These are phyloP conservation scores for Scolopax mira DNA, from an alignment of 2,113 vertebrate species.

Conservation along the genomic window DNA sequence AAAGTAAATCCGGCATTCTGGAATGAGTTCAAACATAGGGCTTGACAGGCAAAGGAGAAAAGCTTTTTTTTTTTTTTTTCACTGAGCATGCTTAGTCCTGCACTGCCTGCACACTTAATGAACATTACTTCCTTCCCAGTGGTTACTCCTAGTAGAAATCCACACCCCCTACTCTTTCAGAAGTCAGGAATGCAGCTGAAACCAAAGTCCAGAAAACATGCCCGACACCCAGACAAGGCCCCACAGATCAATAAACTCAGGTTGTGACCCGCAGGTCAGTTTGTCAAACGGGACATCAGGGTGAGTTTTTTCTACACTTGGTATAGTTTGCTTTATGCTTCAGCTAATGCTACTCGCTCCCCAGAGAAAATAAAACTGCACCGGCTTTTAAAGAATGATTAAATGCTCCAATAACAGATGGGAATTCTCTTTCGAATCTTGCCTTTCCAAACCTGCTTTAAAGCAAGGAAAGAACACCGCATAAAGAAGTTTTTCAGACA, in stretches of 20 bases:
- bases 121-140: slow-evolving; percentile 89
- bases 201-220: slow-evolving; percentile 81
- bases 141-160: slow-evolving; percentile 74
- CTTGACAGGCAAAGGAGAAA: slow-evolving; percentile 78
- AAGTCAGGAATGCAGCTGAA: slow-evolving; percentile 81
- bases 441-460: not conserved
- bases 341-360: slow-evolving; percentile 40
- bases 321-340: slow-evolving; percentile 70
- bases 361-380: slow-evolving; percentile 66
- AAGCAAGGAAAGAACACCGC: not conserved
- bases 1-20: slow-evolving; percentile 80
- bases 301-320: slow-evolving; percentile 64
- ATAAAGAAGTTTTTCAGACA: not conserved
- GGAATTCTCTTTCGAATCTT: slow-evolving; percentile 37
- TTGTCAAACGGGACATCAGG: slow-evolving; percentile 71
- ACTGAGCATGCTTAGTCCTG: slow-evolving; percentile 84
- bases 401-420: slow-evolving; percentile 41
- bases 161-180: slow-evolving; percentile 75
- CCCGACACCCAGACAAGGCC: slow-evolving; percentile 68
- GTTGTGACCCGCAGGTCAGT: slow-evolving; percentile 75
- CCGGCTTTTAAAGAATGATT: slow-evolving; percentile 47
- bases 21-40: slow-evolving; percentile 80
- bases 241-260: slow-evolving; percentile 75
- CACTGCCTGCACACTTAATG: slow-evolving; percentile 80
- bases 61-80: slow-evolving; percentile 40